phyloP scores from a whole-genome alignment of 2,888 invertebrate genomes.

The Criorhina ranunculi region DNA sequence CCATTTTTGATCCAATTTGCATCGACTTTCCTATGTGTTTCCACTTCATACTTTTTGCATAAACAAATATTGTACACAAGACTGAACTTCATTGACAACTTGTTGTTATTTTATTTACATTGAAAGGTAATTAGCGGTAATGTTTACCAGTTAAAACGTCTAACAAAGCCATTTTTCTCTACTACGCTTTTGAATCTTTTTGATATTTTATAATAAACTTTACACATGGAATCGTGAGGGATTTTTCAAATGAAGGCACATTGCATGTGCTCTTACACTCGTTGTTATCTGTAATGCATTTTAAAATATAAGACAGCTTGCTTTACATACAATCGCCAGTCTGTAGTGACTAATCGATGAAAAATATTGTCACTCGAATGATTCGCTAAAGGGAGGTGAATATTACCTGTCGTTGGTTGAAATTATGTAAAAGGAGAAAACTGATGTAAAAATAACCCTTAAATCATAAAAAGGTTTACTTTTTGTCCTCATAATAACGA shows the following conservation, averaged over 20 bases:
- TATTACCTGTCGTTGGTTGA: too few species aligned
- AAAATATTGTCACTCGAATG: too few species aligned
- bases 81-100: too few species aligned
- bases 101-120: background rate
- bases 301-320: too few species aligned
- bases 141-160: slow-evolving; percentile 1
- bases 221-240: slow-evolving; percentile 45
- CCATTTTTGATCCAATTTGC: slow-evolving; percentile 31
- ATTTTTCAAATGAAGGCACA: slow-evolving; percentile 28
- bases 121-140: slow-evolving; percentile 17
- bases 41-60: slow-evolving; percentile 1
- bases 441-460: too few species aligned
- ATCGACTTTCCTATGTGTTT: slow-evolving; percentile 1
- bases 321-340: too few species aligned
- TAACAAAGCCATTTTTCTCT: background rate
- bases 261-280: slow-evolving; percentile 8
- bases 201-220: slow-evolving; percentile 34
- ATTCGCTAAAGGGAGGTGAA: too few species aligned
- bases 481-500: too few species aligned
- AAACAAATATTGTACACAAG: background rate
- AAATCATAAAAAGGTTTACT: too few species aligned
- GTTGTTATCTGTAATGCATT: too few species aligned
- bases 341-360: too few species aligned
- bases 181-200: background rate
- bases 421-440: too few species aligned